Percentiles rank a stretch among this genome's conserved stretches.
phyloP scores from a whole-genome alignment of 2,888 invertebrate species.

The Ichneumon xanthorius region DNA sequence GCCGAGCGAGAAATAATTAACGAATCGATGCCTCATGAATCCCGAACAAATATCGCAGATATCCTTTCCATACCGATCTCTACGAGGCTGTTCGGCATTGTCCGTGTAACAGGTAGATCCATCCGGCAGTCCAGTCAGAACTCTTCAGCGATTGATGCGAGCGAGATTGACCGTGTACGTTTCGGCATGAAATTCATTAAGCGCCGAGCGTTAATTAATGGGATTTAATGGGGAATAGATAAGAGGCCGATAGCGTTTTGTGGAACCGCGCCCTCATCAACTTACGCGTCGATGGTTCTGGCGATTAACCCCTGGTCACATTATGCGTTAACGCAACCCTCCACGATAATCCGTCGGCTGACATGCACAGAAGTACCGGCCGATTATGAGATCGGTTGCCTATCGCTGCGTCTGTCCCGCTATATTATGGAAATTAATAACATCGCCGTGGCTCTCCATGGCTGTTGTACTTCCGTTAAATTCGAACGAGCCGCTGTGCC shows the following conservation, averaged over 20 bases:
- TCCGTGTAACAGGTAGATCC: no score
- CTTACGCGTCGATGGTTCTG: constrained; percentile 38
- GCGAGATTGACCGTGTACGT: background rate
- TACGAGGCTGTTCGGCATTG: no score
- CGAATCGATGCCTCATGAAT: no score
- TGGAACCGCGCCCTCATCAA: constrained; percentile 23
- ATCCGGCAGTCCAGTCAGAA: no score
- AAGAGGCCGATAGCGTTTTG: constrained; percentile 29
- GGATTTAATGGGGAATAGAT: constrained; percentile 17
- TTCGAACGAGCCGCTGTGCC: constrained; percentile 37
- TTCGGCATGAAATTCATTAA: background rate
- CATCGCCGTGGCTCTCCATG: constrained; percentile 24
- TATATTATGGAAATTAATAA: constrained; percentile 66
- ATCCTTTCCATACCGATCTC: no score
- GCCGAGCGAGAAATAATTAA: no score
- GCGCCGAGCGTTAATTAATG: constrained; percentile 40
- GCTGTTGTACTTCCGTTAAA: constrained; percentile 47
- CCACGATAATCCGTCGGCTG: constrained; percentile 55
- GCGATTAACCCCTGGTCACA: constrained; percentile 52
- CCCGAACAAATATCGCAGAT: no score
- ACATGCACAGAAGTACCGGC: constrained; percentile 55
- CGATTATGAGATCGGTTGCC: constrained; percentile 57
- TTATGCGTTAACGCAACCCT: constrained; percentile 56
- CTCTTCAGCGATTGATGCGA: background rate
- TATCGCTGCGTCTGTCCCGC: constrained; percentile 31